A percentile compares a stretch with the other conserved stretches of the same genome.
Evolutionary conservation across 2,113 vertebrate species (phyloP).

Genomic region (Heterotis niloticus): DNA sequence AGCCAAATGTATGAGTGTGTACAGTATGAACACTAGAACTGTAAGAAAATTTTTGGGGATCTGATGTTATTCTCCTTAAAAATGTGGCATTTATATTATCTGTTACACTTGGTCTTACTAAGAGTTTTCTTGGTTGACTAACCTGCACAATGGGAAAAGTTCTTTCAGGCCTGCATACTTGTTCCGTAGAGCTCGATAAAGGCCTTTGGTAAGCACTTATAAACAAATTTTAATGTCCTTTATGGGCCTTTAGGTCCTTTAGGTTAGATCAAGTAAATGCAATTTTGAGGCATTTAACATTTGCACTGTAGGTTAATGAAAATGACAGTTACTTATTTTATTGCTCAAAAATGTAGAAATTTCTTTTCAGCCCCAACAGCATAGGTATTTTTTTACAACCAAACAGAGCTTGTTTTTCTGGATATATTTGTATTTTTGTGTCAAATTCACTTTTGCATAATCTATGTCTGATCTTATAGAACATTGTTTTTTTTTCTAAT

Average conservation of each 20-base stretch:
- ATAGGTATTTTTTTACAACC: not conserved
- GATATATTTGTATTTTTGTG: not conserved
- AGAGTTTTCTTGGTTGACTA: not conserved
- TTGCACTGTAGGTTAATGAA: slow-evolving; percentile 12
- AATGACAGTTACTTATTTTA: not conserved
- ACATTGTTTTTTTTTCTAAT: not conserved
- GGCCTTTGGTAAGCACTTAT: not conserved
- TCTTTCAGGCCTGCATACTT: not conserved
- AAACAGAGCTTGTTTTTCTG: not conserved
- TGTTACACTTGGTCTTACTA: no score
- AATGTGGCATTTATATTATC: no score
- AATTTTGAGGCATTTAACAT: not conserved
- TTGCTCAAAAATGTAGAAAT: not conserved
- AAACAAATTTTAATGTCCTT: not conserved
- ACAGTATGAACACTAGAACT: no score
- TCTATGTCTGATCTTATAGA: not conserved
- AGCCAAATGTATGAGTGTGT: no score
- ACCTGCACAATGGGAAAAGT: not conserved
- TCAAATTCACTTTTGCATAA: not conserved
- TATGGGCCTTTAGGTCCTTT: no score
- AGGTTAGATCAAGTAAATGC: not conserved
- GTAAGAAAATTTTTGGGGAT: no score
- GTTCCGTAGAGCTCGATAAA: not conserved
- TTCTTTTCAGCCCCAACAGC: not conserved
- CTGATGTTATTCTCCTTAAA: no score